Conservation (phyloP, 2,797 vertebrate species). For the Hyperoplus immaculatus region DNA sequence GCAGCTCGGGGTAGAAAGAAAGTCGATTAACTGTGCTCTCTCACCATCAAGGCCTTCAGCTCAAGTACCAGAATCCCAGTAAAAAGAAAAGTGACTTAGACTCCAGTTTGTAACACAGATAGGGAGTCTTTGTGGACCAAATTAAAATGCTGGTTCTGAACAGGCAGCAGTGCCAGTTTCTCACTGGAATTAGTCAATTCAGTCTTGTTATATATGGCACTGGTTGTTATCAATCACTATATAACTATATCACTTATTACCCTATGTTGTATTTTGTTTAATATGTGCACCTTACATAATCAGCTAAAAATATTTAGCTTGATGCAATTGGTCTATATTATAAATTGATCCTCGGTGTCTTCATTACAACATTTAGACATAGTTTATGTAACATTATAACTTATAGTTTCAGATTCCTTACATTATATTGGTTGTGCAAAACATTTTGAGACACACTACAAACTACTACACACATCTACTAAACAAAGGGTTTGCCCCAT, state of each 20-base stretch:
- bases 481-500: background rate
- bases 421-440: background rate
- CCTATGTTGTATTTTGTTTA: background rate
- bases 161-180: conserved; percentile 70
- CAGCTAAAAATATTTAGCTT: background rate
- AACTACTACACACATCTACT: background rate
- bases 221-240: conserved; percentile 23
- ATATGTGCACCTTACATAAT: background rate
- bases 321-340: background rate
- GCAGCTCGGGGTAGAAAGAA: conserved; percentile 87
- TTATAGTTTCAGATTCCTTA: background rate
- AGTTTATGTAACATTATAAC: background rate
- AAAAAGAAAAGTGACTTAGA: conserved; percentile 88
- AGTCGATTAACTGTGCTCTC: conserved; percentile 91
- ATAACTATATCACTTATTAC: background rate
- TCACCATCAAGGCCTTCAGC: conserved; percentile 91
- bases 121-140: conserved; percentile 87
- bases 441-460: background rate
- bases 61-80: conserved; percentile 87
- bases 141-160: conserved; percentile 84
- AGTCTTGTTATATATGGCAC: conserved; percentile 28
- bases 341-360: background rate
- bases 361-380: background rate
- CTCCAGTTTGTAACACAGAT: conserved; percentile 83
- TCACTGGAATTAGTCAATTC: conserved; percentile 59